Percentiles rank a stretch among this genome's conserved stretches.
phyloP scores from a whole-genome alignment of 2,113 vertebrate genomes.

The Piprites chloris region DNA sequence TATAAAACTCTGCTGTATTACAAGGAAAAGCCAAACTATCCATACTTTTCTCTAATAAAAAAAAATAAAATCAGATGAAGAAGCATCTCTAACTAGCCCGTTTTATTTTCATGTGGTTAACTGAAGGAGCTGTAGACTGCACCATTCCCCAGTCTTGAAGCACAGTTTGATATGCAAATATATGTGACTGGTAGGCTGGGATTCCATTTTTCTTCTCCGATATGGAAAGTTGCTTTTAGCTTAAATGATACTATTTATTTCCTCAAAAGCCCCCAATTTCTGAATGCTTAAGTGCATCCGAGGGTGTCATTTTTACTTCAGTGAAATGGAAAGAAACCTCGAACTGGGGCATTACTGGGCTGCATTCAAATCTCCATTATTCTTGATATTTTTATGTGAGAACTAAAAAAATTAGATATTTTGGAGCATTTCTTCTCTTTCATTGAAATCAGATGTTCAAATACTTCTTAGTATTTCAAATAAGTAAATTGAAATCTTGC shows the following conservation, averaged over 20 bases:
- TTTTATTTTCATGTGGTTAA: not conserved
- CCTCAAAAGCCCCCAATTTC: not conserved
- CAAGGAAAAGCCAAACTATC: not conserved
- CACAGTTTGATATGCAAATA: not conserved
- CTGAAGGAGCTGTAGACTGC: not conserved
- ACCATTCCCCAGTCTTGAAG: not conserved
- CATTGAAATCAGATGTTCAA: not conserved
- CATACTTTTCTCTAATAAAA: not conserved
- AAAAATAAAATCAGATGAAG: not conserved
- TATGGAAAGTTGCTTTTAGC: not conserved
- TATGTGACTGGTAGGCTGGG: not conserved
- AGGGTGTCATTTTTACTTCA: not conserved
- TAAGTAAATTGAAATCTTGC: not conserved
- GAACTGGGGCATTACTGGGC: not conserved
- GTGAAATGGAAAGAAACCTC: not conserved
- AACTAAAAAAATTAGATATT: not conserved
- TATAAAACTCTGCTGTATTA: not conserved
- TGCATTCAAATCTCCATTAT: not conserved
- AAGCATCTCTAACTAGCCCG: not conserved
- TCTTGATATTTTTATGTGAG: not conserved
- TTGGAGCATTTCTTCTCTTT: not conserved
- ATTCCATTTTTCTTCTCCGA: not conserved
- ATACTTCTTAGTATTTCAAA: not conserved
- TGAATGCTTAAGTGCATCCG: not conserved
- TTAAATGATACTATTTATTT: not conserved